Conservation (phyloP, 2,888 invertebrate genomes). For the Selenia dentaria region DNA sequence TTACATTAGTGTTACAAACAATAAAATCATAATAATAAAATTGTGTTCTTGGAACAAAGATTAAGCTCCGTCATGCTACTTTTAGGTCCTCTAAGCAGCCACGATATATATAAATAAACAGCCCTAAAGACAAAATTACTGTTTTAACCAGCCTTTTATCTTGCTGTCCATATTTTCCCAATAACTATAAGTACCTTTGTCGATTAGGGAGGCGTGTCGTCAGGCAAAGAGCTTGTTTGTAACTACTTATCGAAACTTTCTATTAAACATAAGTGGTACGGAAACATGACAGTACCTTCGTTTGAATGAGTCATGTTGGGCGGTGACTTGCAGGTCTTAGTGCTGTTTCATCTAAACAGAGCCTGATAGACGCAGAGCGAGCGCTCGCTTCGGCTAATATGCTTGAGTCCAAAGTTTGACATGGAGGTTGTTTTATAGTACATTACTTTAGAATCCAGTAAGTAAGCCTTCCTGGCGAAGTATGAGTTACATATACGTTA, state of each 20-base stretch:
- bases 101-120: not conserved
- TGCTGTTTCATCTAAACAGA: constrained; percentile 62
- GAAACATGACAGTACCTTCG: constrained; percentile 59
- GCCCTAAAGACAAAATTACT: constrained; percentile 16
- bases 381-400: not conserved
- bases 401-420: too few relatives aligned
- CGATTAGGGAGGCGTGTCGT: constrained; percentile 28
- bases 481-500: too few relatives aligned
- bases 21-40: too few relatives aligned
- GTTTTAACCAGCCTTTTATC: constrained; percentile 10
- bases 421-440: too few relatives aligned
- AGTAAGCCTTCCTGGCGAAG: too few relatives aligned
- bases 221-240: constrained; percentile 29
- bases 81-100: not conserved
- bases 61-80: not conserved
- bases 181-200: constrained; percentile 19
- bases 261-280: constrained; percentile 43
- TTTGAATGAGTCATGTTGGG: constrained; percentile 63
- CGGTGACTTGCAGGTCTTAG: constrained; percentile 65
- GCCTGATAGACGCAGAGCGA: constrained; percentile 33
- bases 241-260: constrained; percentile 31
- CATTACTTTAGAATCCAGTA: too few relatives aligned
- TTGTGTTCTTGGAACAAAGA: too few relatives aligned
- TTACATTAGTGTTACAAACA: too few relatives aligned
- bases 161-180: constrained; percentile 24